These are phyloP conservation scores for Poliocrania exsul DNA, from an alignment of 2,797 vertebrate genomes.

Conservation along the genomic window DNA sequence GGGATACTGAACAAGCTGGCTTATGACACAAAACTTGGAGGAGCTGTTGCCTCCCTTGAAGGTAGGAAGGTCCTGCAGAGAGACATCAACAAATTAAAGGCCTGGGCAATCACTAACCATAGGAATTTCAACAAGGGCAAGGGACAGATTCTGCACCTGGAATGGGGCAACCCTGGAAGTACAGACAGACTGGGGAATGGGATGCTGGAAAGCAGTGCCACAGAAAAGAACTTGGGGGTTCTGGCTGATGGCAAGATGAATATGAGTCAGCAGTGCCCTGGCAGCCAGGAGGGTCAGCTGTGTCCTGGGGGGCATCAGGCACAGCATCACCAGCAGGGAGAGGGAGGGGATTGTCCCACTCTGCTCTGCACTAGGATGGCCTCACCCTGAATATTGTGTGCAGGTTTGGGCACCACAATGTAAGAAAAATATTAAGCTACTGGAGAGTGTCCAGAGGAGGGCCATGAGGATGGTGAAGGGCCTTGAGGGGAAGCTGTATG, in stretches of 20 bases:
- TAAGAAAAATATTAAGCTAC: neutral
- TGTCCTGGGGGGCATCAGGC: too few species aligned
- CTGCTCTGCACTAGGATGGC: neutral
- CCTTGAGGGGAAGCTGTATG: neutral
- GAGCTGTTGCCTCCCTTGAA: neutral
- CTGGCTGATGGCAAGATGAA: neutral
- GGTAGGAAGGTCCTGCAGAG: neutral
- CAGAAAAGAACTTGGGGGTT: neutral
- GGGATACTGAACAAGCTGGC: neutral
- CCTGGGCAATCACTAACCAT: neutral
- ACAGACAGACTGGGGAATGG: neutral
- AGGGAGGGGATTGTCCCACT: neutral
- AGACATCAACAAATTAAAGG: neutral
- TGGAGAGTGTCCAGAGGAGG: neutral
- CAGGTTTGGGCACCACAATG: neutral
- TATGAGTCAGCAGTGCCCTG: neutral
- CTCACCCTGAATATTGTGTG: neutral
- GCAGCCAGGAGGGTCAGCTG: neutral
- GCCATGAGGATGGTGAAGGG: neutral
- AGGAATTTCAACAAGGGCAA: neutral
- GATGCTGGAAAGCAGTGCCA: neutral
- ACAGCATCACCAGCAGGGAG: accelerated
- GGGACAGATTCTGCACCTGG: neutral
- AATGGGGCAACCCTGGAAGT: neutral
- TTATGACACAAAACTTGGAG: neutral